Evolutionary conservation across 2,113 vertebrate genomes (phyloP), one percentile per base, ranked within the genome.

Genomic region (Pseudopodoces humilis): DNA sequence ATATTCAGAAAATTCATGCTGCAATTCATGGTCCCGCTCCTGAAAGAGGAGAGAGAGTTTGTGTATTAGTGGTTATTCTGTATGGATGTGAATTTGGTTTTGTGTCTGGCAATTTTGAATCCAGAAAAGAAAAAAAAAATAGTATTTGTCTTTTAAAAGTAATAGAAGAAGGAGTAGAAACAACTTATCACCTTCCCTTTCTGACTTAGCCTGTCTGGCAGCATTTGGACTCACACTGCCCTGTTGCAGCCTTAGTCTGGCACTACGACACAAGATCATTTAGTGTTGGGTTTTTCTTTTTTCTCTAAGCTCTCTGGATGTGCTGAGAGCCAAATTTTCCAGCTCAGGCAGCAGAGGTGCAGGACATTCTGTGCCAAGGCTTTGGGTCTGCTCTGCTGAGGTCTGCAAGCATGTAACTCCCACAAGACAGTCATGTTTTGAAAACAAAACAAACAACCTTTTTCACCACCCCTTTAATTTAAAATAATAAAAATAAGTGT

Each of bases 311-410:
- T 91, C 33, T 31, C 2, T 1, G 64, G 44, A 33, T 69, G 18
- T 64, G 30, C 33, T 24, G 39, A 68, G 56, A 63, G 22, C 41
- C 9, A 1, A 75, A 52, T 41, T 47, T 46, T 53, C 58, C 62
- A 72, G 25, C 85, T 68, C 49, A 53, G 44, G 41, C 31, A 70
- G 39, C 65, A 60, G 62, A 78, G 22, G 43, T 67, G 52, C 22
- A 33, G 52, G 17, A 35, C 2, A 2, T 39, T 69, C 17, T n/a
- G 9, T 35, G 28, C 9, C 0, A 0, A 82, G 41, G 31, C 24
- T 23, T 5, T 64, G 2, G 2, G 7, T 35, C 16, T 27, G 70
- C 49, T 74, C 35, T 60, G 35, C 56, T 71, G 86, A 64, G 41
- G 35, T 46, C 20, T 52, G 60, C 22, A 52, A 49, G 10, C 53